Conservation (phyloP, 2,888 invertebrate genomes). For the Nemotelus pantherinus region DNA sequence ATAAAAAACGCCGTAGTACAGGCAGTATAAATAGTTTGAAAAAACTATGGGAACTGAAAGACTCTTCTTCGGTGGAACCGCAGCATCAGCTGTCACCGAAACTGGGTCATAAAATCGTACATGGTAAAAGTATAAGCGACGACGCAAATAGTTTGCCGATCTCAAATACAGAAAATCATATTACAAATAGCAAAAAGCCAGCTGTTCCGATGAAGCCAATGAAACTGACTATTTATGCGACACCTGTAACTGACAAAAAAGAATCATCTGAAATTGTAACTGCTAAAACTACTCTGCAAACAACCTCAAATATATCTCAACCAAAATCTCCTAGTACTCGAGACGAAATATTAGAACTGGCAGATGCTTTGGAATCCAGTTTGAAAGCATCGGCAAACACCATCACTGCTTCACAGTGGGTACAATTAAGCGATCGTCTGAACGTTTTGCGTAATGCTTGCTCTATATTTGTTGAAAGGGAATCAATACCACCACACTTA, state of each 20-base stretch:
- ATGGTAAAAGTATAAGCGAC: conserved; percentile 34
- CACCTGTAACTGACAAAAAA: conserved; percentile 69
- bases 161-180: conserved; percentile 42
- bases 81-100: conserved; percentile 72
- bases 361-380: conserved; percentile 73
- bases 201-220: conserved; percentile 76
- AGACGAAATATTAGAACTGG: conserved; percentile 73
- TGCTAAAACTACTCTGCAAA: conserved; percentile 47
- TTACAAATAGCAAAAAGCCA: conserved; percentile 68
- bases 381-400: conserved; percentile 68
- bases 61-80: conserved; percentile 64
- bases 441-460: conserved; percentile 85
- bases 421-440: conserved; percentile 82
- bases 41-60: conserved; percentile 90
- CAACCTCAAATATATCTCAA: conserved; percentile 47
- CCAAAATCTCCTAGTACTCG: conserved; percentile 60
- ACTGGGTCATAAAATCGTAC: conserved; percentile 66
- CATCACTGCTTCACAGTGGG: conserved; percentile 74
- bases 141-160: conserved; percentile 50
- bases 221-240: conserved; percentile 78
- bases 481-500: conserved; percentile 82
- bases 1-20: conserved; percentile 89
- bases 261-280: conserved; percentile 46
- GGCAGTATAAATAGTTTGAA: conserved; percentile 93
- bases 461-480: conserved; percentile 82